Evolutionary conservation across 2,888 invertebrate species (phyloP).

Genomic region (Eristalis arbustorum): DNA sequence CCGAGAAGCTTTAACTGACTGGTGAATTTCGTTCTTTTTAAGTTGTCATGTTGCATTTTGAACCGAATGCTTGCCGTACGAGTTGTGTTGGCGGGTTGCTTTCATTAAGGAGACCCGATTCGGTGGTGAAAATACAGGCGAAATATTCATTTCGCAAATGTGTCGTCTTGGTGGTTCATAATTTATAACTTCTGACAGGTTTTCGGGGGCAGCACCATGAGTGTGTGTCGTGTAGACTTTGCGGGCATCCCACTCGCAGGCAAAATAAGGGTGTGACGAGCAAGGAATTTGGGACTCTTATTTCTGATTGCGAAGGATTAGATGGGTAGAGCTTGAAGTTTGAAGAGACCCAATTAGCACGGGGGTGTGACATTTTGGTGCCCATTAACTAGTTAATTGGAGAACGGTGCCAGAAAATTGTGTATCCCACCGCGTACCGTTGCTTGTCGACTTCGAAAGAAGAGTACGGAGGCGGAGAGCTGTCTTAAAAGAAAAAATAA

Average conservation of each 20-base stretch:
- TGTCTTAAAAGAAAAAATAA: too few species aligned
- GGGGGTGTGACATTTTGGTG: too few species aligned
- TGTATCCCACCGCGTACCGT: too few species aligned
- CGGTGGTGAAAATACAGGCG: neutral
- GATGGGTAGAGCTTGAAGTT: too few species aligned
- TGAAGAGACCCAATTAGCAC: too few species aligned
- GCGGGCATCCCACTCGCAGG: neutral
- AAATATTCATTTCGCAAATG: conserved; percentile 6
- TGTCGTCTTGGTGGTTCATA: conserved; percentile 2
- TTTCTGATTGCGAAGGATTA: neutral
- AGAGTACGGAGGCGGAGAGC: too few species aligned
- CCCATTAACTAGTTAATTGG: too few species aligned
- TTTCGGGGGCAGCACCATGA: neutral
- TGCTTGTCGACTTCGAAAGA: too few species aligned
- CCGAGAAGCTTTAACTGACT: conserved; percentile 3
- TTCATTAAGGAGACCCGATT: neutral
- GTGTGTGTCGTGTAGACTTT: neutral
- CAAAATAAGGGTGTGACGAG: neutral
- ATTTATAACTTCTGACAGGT: conserved; percentile 24
- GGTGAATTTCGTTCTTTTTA: neutral
- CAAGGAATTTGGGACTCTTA: neutral
- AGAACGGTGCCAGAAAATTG: too few species aligned
- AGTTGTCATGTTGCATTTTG: conserved; percentile 14
- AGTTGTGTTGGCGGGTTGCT: neutral
- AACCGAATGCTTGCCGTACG: neutral